Evolutionary conservation across 2,797 vertebrate genomes (phyloP).

Genomic region (Acropternis orthonyx): DNA sequence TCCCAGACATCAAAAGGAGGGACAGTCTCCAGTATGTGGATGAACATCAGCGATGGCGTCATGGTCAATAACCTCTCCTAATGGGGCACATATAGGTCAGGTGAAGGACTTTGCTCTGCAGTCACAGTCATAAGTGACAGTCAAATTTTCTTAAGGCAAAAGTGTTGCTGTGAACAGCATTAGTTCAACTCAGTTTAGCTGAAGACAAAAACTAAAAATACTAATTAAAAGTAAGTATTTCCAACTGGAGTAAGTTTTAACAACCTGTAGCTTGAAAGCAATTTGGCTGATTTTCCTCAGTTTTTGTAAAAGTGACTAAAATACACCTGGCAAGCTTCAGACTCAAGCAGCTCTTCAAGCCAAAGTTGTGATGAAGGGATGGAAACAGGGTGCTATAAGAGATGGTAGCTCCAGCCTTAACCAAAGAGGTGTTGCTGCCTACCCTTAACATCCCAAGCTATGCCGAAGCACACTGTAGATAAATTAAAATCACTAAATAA

Average conservation of each 20-base stretch:
- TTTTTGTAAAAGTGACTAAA: not conserved
- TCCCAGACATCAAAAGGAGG: not conserved
- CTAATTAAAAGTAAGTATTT: constrained; percentile 25
- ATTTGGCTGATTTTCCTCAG: constrained; percentile 22
- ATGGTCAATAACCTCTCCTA: not conserved
- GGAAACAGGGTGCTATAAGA: not conserved
- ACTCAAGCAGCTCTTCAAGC: not conserved
- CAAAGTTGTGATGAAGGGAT: not conserved
- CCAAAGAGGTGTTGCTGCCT: not conserved
- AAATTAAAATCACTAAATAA: not conserved
- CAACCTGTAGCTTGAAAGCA: not conserved
- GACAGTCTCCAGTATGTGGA: not conserved
- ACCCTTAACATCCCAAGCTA: not conserved
- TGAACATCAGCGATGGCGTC: not conserved
- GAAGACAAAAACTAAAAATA: not conserved
- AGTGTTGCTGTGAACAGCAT: not conserved
- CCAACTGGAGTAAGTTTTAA: not conserved
- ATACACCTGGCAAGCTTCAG: constrained; percentile 9
- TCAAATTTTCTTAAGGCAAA: not conserved
- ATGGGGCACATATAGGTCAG: not conserved
- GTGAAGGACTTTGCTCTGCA: not conserved
- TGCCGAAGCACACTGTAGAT: constrained; percentile 18
- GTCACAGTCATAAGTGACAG: not conserved
- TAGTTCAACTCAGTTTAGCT: not conserved
- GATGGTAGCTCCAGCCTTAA: constrained; percentile 11